Percentiles rank a stretch among this genome's conserved stretches.
phyloP scores from a whole-genome alignment of 1,140 invertebrate genomes.

The Paralvinella palmiformis region DNA sequence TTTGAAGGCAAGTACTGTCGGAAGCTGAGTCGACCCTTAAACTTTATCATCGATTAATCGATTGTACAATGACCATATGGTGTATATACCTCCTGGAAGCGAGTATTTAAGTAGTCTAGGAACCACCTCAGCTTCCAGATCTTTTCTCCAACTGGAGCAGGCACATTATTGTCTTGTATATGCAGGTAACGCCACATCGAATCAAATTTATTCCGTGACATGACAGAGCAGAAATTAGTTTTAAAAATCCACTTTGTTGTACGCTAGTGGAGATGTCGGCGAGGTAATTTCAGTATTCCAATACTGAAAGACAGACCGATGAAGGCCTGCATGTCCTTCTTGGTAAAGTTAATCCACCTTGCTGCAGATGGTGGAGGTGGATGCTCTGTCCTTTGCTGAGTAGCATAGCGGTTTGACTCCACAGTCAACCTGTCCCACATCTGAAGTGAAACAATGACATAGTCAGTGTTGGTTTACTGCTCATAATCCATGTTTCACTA shows the following conservation, averaged over 20 bases:
- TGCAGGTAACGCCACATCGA: constrained; percentile 4
- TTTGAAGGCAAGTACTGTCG: constrained; percentile 20
- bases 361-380: background rate
- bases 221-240: background rate
- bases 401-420: too few relatives aligned
- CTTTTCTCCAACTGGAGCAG: constrained; percentile 1
- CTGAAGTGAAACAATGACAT: background rate
- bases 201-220: constrained; percentile 1
- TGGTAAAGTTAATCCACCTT: background rate
- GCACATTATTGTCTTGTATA: background rate
- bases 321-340: background rate
- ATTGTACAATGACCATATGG: constrained; percentile 11
- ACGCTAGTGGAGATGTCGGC: background rate
- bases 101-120: background rate
- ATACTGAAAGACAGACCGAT: constrained; percentile 1
- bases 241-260: background rate
- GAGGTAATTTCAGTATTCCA: background rate
- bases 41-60: constrained; percentile 21
- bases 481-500: too few relatives aligned
- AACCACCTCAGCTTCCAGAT: constrained; percentile 4
- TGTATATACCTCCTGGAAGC: background rate
- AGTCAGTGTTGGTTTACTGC: too few relatives aligned
- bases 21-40: constrained; percentile 16
- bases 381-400: background rate
- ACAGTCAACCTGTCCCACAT: constrained; percentile 1